Evolutionary conservation across 2,888 invertebrate genomes (phyloP).

Genomic region (Neoitamus cyanurus): DNA sequence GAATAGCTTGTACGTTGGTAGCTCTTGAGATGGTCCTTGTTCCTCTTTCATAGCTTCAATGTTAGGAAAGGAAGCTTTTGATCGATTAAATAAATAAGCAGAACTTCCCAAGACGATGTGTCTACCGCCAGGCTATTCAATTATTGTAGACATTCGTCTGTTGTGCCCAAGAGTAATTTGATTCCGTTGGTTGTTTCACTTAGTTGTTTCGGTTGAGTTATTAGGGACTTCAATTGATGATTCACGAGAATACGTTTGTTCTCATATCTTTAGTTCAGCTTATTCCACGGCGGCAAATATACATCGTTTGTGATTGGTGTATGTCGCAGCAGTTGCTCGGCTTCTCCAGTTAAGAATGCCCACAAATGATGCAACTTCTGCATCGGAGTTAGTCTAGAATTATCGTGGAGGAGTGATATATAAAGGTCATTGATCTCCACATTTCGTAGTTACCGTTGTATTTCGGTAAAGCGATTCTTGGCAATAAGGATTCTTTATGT

Average conservation of each 20-base stretch:
- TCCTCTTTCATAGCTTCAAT: neutral
- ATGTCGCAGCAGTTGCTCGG: slow-evolving; percentile 27
- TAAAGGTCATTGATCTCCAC: too few species aligned
- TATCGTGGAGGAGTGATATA: too few species aligned
- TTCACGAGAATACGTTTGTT: slow-evolving; percentile 48
- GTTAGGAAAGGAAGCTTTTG: neutral
- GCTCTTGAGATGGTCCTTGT: neutral
- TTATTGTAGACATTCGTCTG: neutral
- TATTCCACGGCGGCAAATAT: slow-evolving; percentile 42
- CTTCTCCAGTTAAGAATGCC: slow-evolving; percentile 8
- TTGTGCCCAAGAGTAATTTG: slow-evolving; percentile 46
- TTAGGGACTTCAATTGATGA: slow-evolving; percentile 36
- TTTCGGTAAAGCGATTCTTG: too few species aligned
- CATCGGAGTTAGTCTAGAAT: neutral
- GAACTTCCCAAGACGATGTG: neutral
- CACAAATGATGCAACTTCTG: slow-evolving; percentile 40
- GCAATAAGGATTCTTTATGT: too few species aligned
- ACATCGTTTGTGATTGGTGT: slow-evolving; percentile 35
- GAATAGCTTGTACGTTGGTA: neutral
- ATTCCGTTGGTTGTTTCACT: neutral
- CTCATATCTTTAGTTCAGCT: slow-evolving; percentile 45
- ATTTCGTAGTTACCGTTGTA: too few species aligned
- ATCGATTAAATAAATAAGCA: neutral
- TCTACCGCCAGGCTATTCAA: neutral
- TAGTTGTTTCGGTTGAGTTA: neutral